These are phyloP conservation scores for Channa striata DNA, from an alignment of 2,797 vertebrate genomes.

Conservation along the genomic window DNA sequence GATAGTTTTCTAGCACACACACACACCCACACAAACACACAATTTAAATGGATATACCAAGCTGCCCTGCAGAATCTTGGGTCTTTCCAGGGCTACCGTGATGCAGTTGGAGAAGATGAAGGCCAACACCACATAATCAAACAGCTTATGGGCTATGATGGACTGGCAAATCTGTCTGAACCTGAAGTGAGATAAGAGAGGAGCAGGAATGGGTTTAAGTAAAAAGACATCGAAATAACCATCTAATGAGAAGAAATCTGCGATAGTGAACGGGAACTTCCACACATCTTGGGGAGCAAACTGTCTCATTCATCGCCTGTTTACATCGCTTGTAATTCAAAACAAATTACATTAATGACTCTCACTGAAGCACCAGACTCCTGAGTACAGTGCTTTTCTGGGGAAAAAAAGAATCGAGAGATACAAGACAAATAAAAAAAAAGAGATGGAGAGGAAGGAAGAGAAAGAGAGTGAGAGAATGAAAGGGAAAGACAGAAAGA, in stretches of 20 bases:
- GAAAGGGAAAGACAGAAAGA: conserved; percentile 16
- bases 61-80: conserved; percentile 93
- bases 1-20: neutral
- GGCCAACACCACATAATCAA: conserved; percentile 94
- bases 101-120: conserved; percentile 99
- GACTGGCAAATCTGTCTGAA: conserved; percentile 95
- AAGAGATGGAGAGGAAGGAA: neutral
- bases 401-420: conserved; percentile 24
- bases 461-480: neutral
- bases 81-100: conserved; percentile 96
- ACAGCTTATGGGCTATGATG: conserved; percentile 95
- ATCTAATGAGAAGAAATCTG: conserved; percentile 20
- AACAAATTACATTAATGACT: conserved; percentile 68
- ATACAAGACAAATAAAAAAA: conserved; percentile 19
- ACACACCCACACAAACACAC: neutral
- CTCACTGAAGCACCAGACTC: conserved; percentile 50
- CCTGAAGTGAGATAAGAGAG: conserved; percentile 72
- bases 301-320: conserved; percentile 49
- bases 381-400: conserved; percentile 42
- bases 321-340: conserved; percentile 65
- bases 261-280: conserved; percentile 33
- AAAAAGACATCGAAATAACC: neutral
- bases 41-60: conserved; percentile 82
- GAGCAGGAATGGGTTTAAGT: neutral
- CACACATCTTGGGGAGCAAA: conserved; percentile 49